phyloP scores from a whole-genome alignment of 1,140 invertebrate species.

The Lordiphosa mommai region DNA sequence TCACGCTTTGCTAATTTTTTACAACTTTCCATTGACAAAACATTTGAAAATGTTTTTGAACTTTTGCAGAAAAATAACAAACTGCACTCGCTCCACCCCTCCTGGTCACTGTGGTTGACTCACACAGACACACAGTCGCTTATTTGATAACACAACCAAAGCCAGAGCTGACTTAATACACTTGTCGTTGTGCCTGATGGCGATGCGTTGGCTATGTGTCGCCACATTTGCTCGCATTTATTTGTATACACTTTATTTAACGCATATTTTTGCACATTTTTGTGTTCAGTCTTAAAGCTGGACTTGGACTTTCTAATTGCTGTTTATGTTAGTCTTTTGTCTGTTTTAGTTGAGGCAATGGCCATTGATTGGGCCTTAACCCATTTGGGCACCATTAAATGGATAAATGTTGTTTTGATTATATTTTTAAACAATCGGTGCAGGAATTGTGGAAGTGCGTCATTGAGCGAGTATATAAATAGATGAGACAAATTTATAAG shows the following conservation, averaged over 20 bases:
- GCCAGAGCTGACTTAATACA: slow-evolving; percentile 45
- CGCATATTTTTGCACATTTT: slow-evolving; percentile 50
- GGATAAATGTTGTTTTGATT: no score
- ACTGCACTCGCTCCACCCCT: background rate
- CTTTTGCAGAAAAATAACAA: slow-evolving; percentile 33
- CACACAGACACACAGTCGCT: slow-evolving; percentile 9
- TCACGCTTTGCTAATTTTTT: slow-evolving; percentile 66
- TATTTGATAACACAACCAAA: slow-evolving; percentile 48
- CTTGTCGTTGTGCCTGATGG: slow-evolving; percentile 27
- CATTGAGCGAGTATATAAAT: no score
- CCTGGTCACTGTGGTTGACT: slow-evolving; percentile 16
- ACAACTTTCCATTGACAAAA: slow-evolving; percentile 72
- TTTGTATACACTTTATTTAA: slow-evolving; percentile 59
- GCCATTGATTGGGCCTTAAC: no score
- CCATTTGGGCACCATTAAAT: no score
- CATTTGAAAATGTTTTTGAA: slow-evolving; percentile 59
- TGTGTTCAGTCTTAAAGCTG: background rate
- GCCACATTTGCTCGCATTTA: slow-evolving; percentile 60
- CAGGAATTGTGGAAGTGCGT: no score
- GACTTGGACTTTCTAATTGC: slow-evolving; percentile 64
- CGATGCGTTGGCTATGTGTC: slow-evolving; percentile 36
- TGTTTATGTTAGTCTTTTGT: slow-evolving; percentile 40
- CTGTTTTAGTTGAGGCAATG: background rate
- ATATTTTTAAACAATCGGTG: no score
- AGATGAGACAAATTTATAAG: no score